Evolutionary conservation across 2,797 vertebrate genomes (phyloP), one percentile per base, ranked within the genome.

Genomic region (Hypotaenidia philippensis): DNA sequence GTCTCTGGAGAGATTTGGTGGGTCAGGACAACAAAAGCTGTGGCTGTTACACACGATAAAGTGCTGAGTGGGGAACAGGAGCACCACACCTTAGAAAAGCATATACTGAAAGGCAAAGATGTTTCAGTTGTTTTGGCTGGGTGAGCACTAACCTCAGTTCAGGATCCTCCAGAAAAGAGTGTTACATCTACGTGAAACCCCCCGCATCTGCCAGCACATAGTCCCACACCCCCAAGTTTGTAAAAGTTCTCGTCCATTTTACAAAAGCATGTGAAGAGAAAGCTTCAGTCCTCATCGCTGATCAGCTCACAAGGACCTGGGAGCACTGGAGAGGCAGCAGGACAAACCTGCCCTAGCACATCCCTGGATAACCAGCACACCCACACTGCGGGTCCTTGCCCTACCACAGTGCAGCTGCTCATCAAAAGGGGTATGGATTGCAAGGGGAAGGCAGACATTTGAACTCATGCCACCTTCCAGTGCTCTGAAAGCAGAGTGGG

Each of bases 401-500:
- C 57, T 70, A 95, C 96, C 89, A 88, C 69, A 52, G 94, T 91
- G 72, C 53, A 65, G 53, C 11, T 36, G 34, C 78, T 92, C 78
- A 53, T 83, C 64, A 38, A 90, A 82, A 38, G 9, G 38, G 94
- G 45, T 71, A 63, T 38, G 72, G 85, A 71, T 93, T 47, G 10
- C 65, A 83, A 75, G 50, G 64, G 21, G 50, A 92, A 75, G 7
- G 34, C 78, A 85, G 93, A 84, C 83, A 60, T 92, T 94, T 97
- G 44, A 91, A 87, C n/a, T 82, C 79, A 75, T 63, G 81, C 44
- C 50, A 85, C 11, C 25, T 27, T 90, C 68, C 78, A 79, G 65
- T 38, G 94, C 90, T 44, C 13, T 79, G 79, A 96, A 65, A 97
- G 78, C 89, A 90, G 84, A 93, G 92, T 19, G 78, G 90, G 87